Conservation (phyloP, 2,797 vertebrate species). For the Hapalemur alaotrensis region DNA sequence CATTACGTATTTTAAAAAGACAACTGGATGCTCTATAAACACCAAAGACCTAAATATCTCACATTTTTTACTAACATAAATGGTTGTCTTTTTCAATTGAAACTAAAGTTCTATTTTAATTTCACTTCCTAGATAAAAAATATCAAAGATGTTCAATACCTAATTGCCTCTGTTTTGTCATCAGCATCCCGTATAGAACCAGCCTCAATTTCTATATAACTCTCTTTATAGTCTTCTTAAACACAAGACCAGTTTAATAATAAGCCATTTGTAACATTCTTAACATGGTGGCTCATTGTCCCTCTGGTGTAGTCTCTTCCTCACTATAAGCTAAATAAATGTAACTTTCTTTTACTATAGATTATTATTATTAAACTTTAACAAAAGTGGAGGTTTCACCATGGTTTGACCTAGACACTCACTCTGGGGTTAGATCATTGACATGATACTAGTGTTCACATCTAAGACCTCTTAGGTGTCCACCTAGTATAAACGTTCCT, state of each 20-base stretch:
- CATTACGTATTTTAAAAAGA: neutral
- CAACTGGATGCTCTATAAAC: neutral
- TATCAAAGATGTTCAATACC: neutral
- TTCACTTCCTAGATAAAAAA: neutral
- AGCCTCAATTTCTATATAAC: neutral
- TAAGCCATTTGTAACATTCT: rapidly evolving
- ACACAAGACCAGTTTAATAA: too few relatives aligned
- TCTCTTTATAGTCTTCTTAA: neutral
- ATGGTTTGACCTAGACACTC: neutral
- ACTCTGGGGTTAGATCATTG: neutral
- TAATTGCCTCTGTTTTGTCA: neutral
- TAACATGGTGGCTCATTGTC: neutral
- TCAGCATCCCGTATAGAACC: neutral
- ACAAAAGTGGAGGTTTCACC: neutral
- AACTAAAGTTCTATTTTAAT: neutral
- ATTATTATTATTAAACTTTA: neutral
- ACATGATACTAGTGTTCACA: neutral
- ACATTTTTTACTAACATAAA: neutral
- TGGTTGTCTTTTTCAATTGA: neutral
- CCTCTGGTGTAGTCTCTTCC: neutral
- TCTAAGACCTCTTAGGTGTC: neutral
- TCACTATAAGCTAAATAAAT: neutral
- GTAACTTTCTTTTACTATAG: neutral
- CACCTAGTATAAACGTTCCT: neutral
- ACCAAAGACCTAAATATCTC: neutral